These are phyloP conservation scores for Hemiscyllium ocellatum DNA, from an alignment of 2,113 vertebrate species.

Conservation along the genomic window DNA sequence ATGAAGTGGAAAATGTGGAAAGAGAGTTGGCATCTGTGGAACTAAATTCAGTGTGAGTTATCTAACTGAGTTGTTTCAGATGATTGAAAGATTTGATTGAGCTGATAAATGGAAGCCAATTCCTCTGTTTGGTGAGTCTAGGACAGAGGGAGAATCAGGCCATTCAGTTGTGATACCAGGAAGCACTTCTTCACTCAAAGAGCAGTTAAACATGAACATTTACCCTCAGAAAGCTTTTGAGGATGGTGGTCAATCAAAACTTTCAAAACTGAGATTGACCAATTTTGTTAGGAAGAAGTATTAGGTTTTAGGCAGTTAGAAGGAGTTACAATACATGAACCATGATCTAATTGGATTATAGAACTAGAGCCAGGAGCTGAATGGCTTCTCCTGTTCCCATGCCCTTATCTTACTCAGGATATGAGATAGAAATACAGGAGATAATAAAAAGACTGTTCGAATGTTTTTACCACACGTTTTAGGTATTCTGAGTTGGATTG, in stretches of 20 bases:
- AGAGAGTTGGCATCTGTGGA: background rate
- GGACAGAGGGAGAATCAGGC: background rate
- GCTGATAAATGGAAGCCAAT: background rate
- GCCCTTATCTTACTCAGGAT: background rate
- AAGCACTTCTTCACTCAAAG: background rate
- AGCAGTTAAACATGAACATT: background rate
- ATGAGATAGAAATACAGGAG: background rate
- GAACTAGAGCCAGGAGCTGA: background rate
- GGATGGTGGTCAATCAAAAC: background rate
- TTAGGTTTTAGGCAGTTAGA: background rate
- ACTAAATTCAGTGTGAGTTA: background rate
- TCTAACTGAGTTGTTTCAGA: background rate
- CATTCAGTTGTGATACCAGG: background rate
- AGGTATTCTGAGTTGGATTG: background rate
- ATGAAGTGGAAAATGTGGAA: background rate
- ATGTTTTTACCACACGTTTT: background rate
- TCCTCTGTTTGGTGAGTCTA: background rate
- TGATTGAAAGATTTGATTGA: background rate
- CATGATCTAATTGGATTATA: background rate
- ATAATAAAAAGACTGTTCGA: background rate
- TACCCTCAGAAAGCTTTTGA: background rate
- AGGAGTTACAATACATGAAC: background rate
- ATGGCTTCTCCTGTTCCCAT: background rate
- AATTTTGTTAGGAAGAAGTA: background rate
- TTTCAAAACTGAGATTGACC: background rate